These are phyloP conservation scores for Pachyuromys duprasi DNA, from an alignment of 2,797 vertebrate species.

Conservation along the genomic window DNA sequence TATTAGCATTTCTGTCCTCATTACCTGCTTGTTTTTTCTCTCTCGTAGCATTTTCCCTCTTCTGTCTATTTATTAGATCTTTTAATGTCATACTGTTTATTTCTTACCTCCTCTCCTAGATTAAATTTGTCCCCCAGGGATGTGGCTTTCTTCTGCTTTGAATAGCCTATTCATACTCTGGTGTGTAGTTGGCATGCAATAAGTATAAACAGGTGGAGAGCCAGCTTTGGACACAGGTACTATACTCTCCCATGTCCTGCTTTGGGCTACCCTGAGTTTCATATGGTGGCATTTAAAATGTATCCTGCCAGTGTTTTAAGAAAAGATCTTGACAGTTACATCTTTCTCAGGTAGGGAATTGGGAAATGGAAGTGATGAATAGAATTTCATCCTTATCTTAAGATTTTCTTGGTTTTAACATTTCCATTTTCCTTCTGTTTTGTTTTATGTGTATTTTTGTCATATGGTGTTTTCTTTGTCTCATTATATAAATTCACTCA, in stretches of 20 bases:
- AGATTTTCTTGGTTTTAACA: background rate
- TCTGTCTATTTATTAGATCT: background rate
- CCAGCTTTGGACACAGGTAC: background rate
- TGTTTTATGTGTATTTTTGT: constrained; percentile 34
- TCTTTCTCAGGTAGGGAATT: background rate
- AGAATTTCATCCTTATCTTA: background rate
- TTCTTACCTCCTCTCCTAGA: background rate
- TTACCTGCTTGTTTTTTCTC: background rate
- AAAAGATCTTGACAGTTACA: background rate
- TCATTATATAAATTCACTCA: constrained; percentile 4
- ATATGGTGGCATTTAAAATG: background rate
- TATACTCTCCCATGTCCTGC: background rate
- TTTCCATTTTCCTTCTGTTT: background rate
- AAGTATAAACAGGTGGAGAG: background rate
- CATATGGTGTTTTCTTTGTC: background rate
- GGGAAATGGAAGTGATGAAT: background rate
- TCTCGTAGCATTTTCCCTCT: background rate
- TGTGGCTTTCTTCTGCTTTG: background rate
- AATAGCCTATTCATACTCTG: background rate
- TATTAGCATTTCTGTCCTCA: background rate
- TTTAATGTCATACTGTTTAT: background rate
- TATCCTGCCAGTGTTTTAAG: background rate
- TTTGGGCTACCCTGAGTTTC: background rate
- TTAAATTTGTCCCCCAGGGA: background rate
- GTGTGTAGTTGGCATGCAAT: background rate